A percentile compares a stretch with the other conserved stretches of the same genome.
phyloP scores from a whole-genome alignment of 2,797 vertebrate species.

The Diplodus sargus region DNA sequence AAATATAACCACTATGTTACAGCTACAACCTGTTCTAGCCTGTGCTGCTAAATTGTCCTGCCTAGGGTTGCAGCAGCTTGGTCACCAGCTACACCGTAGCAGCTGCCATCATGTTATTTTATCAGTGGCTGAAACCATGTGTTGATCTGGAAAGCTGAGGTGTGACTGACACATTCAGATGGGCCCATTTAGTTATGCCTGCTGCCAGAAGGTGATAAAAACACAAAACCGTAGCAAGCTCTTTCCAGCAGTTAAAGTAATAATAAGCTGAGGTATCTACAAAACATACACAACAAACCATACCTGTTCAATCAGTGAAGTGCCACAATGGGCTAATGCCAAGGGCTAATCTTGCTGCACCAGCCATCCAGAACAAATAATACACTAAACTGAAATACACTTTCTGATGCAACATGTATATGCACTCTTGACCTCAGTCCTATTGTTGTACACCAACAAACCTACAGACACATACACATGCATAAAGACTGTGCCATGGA shows the following conservation, averaged over 20 bases:
- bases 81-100: not conserved
- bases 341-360: conserved; percentile 34
- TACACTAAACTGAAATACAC: not conserved
- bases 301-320: conserved; percentile 36
- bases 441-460: conserved; percentile 16
- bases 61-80: not conserved
- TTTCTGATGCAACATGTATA: conserved; percentile 8
- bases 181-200: conserved; percentile 35
- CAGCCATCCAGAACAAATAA: conserved; percentile 38
- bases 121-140: conserved; percentile 20
- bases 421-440: conserved; percentile 25
- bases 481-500: not conserved
- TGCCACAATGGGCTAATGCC: conserved; percentile 28
- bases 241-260: conserved; percentile 6
- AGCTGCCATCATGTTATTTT: conserved; percentile 1
- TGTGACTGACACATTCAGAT: conserved; percentile 45
- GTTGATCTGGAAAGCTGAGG: conserved; percentile 21
- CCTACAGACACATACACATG: not conserved
- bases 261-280: conserved; percentile 40
- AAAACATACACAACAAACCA: conserved; percentile 18
- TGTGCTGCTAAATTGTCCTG: not conserved
- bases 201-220: conserved; percentile 59
- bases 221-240: conserved; percentile 27
- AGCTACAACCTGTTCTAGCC: not conserved
- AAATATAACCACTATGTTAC: not conserved